A percentile compares a stretch with the other conserved stretches of the same genome.
Conservation (phyloP, 2,888 invertebrate genomes). For the Pseudococcus viburni region DNA sequence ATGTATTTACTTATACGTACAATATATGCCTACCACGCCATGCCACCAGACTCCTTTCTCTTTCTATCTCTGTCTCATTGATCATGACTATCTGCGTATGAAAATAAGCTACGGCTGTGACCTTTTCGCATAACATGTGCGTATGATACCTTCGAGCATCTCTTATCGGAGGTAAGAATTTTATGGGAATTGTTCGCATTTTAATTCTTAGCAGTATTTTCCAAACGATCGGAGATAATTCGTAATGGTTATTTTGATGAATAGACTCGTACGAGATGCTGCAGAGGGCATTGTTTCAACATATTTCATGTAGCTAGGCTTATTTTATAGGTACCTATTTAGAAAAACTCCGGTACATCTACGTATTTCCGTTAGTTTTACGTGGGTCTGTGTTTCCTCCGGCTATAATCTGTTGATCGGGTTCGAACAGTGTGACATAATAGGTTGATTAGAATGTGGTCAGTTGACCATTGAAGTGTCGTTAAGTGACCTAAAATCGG, state of each 20-base stretch:
- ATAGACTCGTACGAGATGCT: too few relatives aligned
- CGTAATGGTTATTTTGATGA: too few relatives aligned
- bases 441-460: background rate
- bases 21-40: background rate
- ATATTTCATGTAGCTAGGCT: background rate
- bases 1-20: background rate
- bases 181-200: background rate
- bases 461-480: background rate
- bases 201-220: background rate
- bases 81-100: background rate
- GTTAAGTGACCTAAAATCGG: background rate
- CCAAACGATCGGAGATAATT: background rate
- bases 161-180: background rate
- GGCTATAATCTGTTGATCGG: background rate
- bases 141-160: constrained; percentile 28
- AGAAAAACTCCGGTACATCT: too few relatives aligned
- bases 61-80: constrained; percentile 3
- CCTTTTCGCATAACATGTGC: constrained; percentile 32
- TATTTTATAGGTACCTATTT: background rate
- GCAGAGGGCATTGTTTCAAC: background rate
- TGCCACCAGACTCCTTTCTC: background rate
- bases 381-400: background rate
- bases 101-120: background rate
- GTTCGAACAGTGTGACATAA: background rate
- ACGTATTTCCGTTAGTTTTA: too few relatives aligned